phyloP scores from a whole-genome alignment of 2,888 invertebrate species.

The Diploptera punctata region DNA sequence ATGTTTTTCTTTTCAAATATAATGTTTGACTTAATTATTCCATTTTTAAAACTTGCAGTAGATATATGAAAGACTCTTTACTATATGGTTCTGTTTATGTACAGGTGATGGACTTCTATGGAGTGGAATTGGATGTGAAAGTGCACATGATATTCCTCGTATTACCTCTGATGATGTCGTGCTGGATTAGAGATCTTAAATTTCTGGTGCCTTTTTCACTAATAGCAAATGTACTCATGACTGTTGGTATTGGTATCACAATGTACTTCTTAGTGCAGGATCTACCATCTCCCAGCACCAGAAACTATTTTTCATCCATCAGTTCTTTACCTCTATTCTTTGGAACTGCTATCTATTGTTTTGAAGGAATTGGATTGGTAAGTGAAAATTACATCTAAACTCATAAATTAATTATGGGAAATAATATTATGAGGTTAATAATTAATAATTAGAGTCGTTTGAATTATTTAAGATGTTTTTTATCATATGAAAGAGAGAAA shows the following conservation, averaged over 20 bases:
- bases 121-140: slow-evolving; percentile 66
- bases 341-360: slow-evolving; percentile 95
- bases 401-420: no score
- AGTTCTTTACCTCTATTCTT: slow-evolving; percentile 84
- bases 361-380: slow-evolving; percentile 94
- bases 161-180: slow-evolving; percentile 73
- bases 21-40: no score
- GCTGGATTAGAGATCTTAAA: slow-evolving; percentile 78
- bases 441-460: no score
- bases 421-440: no score
- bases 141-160: slow-evolving; percentile 77
- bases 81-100: slow-evolving; percentile 46
- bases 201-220: slow-evolving; percentile 79
- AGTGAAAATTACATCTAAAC: no score
- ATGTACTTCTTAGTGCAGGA: slow-evolving; percentile 77
- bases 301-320: slow-evolving; percentile 63
- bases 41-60: background rate
- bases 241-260: slow-evolving; percentile 75
- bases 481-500: no score
- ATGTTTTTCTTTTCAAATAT: no score
- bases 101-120: slow-evolving; percentile 73
- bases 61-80: no score
- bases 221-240: slow-evolving; percentile 79
- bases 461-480: no score
- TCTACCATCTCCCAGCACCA: slow-evolving; percentile 67